Conservation (phyloP, 2,888 invertebrate species). For the Nomada lathburiana region DNA sequence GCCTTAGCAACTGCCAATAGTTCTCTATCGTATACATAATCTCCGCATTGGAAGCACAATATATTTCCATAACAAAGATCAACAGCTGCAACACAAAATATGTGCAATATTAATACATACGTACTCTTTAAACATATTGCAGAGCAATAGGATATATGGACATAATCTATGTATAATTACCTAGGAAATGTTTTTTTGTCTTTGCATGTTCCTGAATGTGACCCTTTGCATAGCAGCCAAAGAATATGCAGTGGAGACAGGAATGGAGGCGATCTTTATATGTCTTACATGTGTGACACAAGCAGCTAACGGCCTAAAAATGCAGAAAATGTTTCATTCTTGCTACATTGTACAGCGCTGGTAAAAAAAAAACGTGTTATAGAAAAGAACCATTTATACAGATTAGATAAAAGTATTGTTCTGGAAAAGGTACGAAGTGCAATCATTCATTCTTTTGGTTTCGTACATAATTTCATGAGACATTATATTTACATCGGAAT, state of each 20-base stretch:
- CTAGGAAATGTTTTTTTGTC: slow-evolving; percentile 91
- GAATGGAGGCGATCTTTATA: slow-evolving; percentile 93
- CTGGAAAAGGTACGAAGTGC: background rate
- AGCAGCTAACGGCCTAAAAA: slow-evolving; percentile 90
- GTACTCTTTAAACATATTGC: background rate
- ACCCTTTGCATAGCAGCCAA: slow-evolving; percentile 93
- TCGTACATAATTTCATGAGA: slow-evolving; percentile 8
- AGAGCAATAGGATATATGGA: background rate
- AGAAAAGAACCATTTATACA: background rate
- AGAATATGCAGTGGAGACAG: slow-evolving; percentile 96
- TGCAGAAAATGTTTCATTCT: slow-evolving; percentile 13
- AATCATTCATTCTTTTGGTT: background rate
- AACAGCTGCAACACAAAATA: slow-evolving; percentile 86
- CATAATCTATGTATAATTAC: slow-evolving; percentile 79
- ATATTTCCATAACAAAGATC: slow-evolving; percentile 95
- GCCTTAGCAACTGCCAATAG: slow-evolving; percentile 81
- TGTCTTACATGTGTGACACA: slow-evolving; percentile 93
- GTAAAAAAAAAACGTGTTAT: background rate
- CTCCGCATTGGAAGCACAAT: slow-evolving; percentile 95
- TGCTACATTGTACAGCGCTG: background rate
- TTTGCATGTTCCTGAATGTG: slow-evolving; percentile 95
- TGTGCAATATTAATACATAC: background rate
- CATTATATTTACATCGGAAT: slow-evolving; percentile 6
- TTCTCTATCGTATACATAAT: slow-evolving; percentile 95
- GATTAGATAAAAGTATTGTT: slow-evolving; percentile 29